phyloP scores from a whole-genome alignment of 2,888 invertebrate species.

The Oligia latruncula region DNA sequence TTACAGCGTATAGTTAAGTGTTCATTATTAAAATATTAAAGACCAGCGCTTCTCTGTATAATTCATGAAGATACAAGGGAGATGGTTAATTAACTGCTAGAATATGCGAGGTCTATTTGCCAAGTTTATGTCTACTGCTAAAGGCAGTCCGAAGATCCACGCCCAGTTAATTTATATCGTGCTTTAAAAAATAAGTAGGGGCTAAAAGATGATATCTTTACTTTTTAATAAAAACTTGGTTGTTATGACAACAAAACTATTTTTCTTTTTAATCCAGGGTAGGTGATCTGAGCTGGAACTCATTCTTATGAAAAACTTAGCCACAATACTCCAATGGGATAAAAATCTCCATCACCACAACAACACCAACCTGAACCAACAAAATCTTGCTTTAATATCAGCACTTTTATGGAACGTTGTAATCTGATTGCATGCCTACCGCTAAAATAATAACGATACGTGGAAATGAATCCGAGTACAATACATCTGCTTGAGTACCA shows the following conservation, averaged over 20 bases:
- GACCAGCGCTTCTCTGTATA: conserved; percentile 34
- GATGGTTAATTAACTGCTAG: conserved; percentile 55
- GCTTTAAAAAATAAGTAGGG: background rate
- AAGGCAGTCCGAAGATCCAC: conserved; percentile 9
- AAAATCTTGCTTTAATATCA: conserved; percentile 21
- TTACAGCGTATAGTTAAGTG: conserved; percentile 12
- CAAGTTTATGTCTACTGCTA: conserved; percentile 41
- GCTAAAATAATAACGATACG: conserved; percentile 27
- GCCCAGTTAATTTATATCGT: conserved; percentile 7
- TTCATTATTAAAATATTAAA: conserved; percentile 55
- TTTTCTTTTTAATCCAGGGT: background rate
- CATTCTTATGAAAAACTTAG: background rate
- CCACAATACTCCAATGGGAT: background rate
- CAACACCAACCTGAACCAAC: background rate
- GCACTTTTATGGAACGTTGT: conserved; percentile 4
- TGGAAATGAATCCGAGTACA: conserved; percentile 37
- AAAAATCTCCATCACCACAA: background rate
- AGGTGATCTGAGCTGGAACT: background rate
- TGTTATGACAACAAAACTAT: background rate
- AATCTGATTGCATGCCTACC: conserved; percentile 17
- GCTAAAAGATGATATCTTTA: background rate
- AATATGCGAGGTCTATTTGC: conserved; percentile 54
- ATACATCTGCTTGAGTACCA: conserved; percentile 27
- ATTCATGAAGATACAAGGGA: conserved; percentile 46
- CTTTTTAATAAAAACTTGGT: background rate